These are phyloP conservation scores for Prunella strophiata DNA, from an alignment of 2,797 vertebrate genomes.

Conservation along the genomic window DNA sequence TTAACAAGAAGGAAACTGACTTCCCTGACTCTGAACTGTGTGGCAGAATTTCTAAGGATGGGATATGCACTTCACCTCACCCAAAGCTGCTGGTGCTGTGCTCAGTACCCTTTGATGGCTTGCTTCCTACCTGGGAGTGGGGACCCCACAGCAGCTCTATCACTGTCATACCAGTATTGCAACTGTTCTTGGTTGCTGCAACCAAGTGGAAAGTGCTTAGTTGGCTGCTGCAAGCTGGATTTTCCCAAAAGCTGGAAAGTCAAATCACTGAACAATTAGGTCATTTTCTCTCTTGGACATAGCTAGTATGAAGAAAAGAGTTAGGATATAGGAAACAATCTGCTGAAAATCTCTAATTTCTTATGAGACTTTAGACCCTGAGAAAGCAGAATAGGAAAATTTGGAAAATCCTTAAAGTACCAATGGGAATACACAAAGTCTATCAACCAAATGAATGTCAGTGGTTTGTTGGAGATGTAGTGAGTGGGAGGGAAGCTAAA, in stretches of 20 bases:
- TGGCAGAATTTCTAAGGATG: not conserved
- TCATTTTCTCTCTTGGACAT: not conserved
- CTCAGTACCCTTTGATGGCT: rapidly evolving
- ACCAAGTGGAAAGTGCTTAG: not conserved
- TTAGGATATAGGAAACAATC: not conserved
- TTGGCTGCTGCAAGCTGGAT: not conserved
- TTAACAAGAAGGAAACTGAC: not conserved
- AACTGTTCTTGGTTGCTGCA: not conserved
- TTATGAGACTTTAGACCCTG: not conserved
- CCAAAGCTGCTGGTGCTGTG: not conserved
- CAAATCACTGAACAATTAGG: not conserved
- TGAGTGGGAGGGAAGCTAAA: not conserved
- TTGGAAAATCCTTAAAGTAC: not conserved
- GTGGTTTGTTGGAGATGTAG: not conserved
- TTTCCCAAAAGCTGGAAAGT: not conserved
- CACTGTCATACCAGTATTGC: not conserved
- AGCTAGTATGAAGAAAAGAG: not conserved
- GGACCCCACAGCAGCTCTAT: not conserved
- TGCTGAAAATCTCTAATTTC: not conserved
- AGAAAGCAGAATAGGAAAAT: not conserved
- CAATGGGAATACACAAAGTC: not conserved
- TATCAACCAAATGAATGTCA: not conserved
- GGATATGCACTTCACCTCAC: not conserved
- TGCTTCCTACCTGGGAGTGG: not conserved
- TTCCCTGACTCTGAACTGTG: not conserved